Conservation (phyloP, 2,888 invertebrate genomes). For the Brachyopa scutellaris region DNA sequence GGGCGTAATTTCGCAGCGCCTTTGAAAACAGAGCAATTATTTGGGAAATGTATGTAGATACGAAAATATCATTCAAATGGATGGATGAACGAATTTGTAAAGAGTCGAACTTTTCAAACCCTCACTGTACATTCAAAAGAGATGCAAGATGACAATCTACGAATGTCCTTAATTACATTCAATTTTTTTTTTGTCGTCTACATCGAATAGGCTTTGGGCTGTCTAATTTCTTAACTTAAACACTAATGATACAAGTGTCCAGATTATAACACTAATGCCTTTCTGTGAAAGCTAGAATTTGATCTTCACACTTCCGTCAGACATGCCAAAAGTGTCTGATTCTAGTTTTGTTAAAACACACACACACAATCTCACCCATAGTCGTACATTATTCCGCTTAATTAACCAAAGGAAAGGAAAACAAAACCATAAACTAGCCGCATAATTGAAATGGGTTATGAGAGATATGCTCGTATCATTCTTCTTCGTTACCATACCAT, state of each 20-base stretch:
- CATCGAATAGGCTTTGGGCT: too few species aligned
- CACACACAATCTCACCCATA: not conserved
- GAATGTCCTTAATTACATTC: too few species aligned
- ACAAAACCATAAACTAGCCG: conserved; percentile 57
- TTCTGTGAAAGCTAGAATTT: conserved; percentile 8
- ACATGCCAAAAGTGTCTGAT: not conserved
- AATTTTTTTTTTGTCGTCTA: too few species aligned
- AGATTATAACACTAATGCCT: not conserved
- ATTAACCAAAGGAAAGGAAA: conserved; percentile 48
- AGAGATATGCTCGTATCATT: conserved; percentile 44
- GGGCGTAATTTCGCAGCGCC: too few species aligned
- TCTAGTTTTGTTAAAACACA: too few species aligned
- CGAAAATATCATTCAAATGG: too few species aligned
- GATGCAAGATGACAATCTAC: too few species aligned
- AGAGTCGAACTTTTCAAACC: too few species aligned
- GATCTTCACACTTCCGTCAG: conserved; percentile 29
- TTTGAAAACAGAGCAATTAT: too few species aligned
- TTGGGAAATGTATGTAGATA: too few species aligned
- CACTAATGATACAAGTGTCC: not conserved
- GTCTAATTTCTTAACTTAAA: not conserved
- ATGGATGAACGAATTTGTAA: too few species aligned
- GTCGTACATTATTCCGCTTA: not conserved
- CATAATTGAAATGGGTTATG: conserved; percentile 66
- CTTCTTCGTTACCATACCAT: conserved; percentile 39
- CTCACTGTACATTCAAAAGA: too few species aligned